A percentile compares a stretch with the other conserved stretches of the same genome.
Conservation (phyloP, 1,140 invertebrate genomes). For the Chelonus insularis region DNA sequence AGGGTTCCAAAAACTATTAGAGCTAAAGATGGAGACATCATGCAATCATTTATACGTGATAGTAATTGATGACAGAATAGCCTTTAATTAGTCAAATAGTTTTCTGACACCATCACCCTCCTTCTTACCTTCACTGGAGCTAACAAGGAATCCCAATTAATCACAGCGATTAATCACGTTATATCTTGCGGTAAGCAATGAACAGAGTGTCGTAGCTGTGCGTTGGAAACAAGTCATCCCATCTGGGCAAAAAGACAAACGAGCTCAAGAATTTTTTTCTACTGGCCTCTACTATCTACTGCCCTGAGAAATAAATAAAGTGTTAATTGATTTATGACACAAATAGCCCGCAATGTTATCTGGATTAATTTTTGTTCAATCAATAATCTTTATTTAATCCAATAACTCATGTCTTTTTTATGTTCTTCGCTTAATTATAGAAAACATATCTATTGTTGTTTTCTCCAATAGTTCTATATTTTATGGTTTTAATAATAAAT, state of each 20-base stretch:
- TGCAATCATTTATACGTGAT: too few relatives aligned
- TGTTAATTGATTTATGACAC: constrained; percentile 28
- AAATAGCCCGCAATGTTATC: background rate
- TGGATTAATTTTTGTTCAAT: background rate
- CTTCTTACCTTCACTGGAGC: background rate
- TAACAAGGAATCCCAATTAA: constrained; percentile 25
- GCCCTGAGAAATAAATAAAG: constrained; percentile 22
- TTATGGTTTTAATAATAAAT: too few relatives aligned
- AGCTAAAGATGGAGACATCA: too few relatives aligned
- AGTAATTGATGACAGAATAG: too few relatives aligned
- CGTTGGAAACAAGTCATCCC: constrained; percentile 11
- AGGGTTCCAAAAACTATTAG: too few relatives aligned
- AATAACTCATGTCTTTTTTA: background rate
- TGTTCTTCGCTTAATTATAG: too few relatives aligned
- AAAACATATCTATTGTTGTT: too few relatives aligned
- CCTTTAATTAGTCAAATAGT: constrained; percentile 16
- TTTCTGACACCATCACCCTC: constrained; percentile 2
- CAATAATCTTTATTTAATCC: background rate
- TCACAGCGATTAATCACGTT: constrained; percentile 30
- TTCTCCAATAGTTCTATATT: too few relatives aligned
- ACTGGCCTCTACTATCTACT: background rate
- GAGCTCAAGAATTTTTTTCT: constrained; percentile 1
- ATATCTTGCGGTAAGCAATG: constrained; percentile 21
- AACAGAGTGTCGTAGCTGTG: background rate
- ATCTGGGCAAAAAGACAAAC: background rate